These are phyloP conservation scores for Yponomeuta sedellus DNA, from an alignment of 2,888 invertebrate species.

Conservation along the genomic window DNA sequence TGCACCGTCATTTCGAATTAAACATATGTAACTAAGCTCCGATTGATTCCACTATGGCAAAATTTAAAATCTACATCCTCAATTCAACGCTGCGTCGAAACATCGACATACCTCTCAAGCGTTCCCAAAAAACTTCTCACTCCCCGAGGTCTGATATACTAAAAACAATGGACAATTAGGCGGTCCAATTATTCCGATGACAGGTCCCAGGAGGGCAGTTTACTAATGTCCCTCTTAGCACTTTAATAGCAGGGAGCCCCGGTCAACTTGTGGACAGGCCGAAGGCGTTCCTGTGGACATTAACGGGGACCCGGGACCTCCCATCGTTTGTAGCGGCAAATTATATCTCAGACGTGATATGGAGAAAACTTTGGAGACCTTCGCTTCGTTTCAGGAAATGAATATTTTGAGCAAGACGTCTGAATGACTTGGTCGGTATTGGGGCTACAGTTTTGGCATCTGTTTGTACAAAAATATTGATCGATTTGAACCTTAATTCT, in stretches of 20 bases:
- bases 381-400: neutral
- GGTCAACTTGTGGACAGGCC: slow-evolving; percentile 64
- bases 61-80: no score
- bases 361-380: neutral
- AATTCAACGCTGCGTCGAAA: neutral
- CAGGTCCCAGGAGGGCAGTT: slow-evolving; percentile 54
- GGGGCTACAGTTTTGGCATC: neutral
- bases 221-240: slow-evolving; percentile 72
- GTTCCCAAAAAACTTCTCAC: neutral
- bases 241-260: slow-evolving; percentile 66
- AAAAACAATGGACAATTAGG: slow-evolving; percentile 57
- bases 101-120: neutral
- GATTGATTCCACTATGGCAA: no score
- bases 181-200: slow-evolving; percentile 70
- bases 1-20: no score
- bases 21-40: no score
- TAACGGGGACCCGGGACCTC: slow-evolving; percentile 49
- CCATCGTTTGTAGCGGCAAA: slow-evolving; percentile 69
- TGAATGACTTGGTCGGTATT: neutral
- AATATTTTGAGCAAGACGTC: neutral
- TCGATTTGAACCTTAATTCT: no score
- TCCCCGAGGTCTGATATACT: neutral
- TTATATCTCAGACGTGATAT: slow-evolving; percentile 32
- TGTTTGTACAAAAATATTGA: neutral
- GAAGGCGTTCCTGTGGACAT: slow-evolving; percentile 60